phyloP scores from a whole-genome alignment of 2,888 invertebrate genomes.

The Deroplatys truncata region DNA sequence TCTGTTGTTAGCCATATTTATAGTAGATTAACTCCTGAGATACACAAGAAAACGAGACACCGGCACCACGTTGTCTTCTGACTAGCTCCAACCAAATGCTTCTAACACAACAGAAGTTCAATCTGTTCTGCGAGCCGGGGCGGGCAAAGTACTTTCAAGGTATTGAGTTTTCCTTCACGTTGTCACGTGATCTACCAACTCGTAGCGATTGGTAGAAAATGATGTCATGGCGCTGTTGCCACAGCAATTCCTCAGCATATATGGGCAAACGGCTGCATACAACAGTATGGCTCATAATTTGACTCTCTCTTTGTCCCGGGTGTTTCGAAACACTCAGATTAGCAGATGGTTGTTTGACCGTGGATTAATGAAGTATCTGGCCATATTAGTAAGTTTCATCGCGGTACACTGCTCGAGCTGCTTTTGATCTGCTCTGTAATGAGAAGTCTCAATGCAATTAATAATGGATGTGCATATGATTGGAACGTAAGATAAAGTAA shows the following conservation, averaged over 20 bases:
- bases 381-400: neutral
- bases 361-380: neutral
- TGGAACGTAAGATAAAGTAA: too few species aligned
- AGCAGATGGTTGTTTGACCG: neutral
- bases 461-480: too few species aligned
- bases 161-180: constrained; percentile 23
- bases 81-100: neutral
- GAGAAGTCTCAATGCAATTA: too few species aligned
- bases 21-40: neutral
- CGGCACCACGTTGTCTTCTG: neutral
- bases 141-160: constrained; percentile 17
- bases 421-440: too few species aligned
- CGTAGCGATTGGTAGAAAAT: constrained; percentile 18
- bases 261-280: neutral
- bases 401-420: neutral
- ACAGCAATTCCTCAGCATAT: neutral
- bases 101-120: neutral
- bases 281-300: neutral
- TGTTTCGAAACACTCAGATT: neutral
- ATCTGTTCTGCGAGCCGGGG: neutral
- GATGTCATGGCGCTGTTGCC: constrained; percentile 23
- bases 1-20: constrained; percentile 71
- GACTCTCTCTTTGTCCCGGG: neutral
- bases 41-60: too few species aligned
- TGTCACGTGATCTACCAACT: neutral